Conservation (phyloP, 2,888 invertebrate species). For the Charanyca ferruginea region DNA sequence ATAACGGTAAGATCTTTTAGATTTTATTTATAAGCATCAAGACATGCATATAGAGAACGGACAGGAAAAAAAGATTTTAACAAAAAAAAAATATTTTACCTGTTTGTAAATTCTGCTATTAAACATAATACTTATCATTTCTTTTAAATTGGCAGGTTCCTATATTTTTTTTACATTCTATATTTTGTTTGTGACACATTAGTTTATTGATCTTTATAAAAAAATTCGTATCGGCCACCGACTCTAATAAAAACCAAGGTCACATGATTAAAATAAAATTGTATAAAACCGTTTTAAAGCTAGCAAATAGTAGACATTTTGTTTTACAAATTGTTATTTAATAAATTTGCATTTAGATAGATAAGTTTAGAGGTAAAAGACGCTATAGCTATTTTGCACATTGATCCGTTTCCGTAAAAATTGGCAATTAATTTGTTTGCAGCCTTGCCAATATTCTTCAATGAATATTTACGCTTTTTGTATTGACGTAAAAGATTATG, state of each 20-base stretch:
- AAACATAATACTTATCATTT: no score
- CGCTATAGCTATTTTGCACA: conserved; percentile 7
- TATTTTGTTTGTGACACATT: no score
- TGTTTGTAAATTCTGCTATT: no score
- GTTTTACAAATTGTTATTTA: conserved; percentile 14
- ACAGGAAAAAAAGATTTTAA: no score
- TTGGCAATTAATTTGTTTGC: conserved; percentile 18
- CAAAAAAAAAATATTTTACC: no score
- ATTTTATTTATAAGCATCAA: no score
- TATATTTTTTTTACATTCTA: no score
- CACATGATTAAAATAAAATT: conserved; percentile 5
- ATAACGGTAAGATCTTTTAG: no score
- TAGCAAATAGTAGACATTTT: not conserved
- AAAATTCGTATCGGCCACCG: not conserved
- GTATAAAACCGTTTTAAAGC: not conserved
- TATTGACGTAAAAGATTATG: not conserved
- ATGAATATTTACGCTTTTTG: not conserved
- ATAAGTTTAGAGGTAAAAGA: conserved; percentile 3
- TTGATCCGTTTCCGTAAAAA: conserved; percentile 22
- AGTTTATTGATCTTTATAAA: conserved; percentile 18
- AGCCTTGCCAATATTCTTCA: conserved; percentile 13
- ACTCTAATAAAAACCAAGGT: conserved; percentile 5
- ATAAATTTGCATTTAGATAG: conserved; percentile 39
- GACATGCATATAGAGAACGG: no score
- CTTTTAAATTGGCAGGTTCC: no score